Evolutionary conservation across 30 jellyfish, hydroid and myxozoan species (phyloP).

Genomic region (Hydractinia echinata): DNA sequence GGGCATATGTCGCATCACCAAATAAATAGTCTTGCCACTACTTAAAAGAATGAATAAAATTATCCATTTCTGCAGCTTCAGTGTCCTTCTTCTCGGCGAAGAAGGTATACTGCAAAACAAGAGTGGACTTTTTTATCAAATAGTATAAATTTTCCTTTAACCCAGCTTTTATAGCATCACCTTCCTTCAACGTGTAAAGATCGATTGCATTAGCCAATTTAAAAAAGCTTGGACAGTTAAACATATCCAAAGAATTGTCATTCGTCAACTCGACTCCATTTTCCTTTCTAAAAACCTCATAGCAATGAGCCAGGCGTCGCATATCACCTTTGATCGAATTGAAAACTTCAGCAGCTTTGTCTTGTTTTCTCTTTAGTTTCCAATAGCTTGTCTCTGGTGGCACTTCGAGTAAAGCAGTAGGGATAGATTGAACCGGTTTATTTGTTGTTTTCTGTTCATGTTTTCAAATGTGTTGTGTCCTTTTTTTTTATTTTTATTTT

Average conservation of each 20-base stretch:
- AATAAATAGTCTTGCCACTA: too few relatives aligned
- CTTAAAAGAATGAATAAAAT: too few relatives aligned
- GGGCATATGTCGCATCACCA: too few relatives aligned
- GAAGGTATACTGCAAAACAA: constrained; percentile 8
- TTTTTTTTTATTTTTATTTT: too few relatives aligned
- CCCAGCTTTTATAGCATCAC: not conserved
- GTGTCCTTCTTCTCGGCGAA: too few relatives aligned
- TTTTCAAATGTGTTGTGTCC: not conserved
- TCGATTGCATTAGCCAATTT: not conserved
- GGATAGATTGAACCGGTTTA: not conserved
- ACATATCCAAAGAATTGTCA: constrained; percentile 2
- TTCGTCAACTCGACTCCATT: too few relatives aligned
- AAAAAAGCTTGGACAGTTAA: not conserved
- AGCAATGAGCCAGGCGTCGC: too few relatives aligned
- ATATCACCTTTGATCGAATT: too few relatives aligned
- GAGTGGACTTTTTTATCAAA: constrained; percentile 1
- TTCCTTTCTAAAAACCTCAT: too few relatives aligned
- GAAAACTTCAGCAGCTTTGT: too few relatives aligned
- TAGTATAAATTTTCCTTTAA: not conserved
- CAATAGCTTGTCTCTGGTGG: not conserved
- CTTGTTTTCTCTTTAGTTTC: not conserved
- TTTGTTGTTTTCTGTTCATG: not conserved
- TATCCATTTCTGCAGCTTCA: too few relatives aligned
- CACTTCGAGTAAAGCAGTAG: not conserved
- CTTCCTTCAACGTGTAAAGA: not conserved